Evolutionary conservation across 2,113 vertebrate species (phyloP).

Genomic region (Australoheros scitulus): DNA sequence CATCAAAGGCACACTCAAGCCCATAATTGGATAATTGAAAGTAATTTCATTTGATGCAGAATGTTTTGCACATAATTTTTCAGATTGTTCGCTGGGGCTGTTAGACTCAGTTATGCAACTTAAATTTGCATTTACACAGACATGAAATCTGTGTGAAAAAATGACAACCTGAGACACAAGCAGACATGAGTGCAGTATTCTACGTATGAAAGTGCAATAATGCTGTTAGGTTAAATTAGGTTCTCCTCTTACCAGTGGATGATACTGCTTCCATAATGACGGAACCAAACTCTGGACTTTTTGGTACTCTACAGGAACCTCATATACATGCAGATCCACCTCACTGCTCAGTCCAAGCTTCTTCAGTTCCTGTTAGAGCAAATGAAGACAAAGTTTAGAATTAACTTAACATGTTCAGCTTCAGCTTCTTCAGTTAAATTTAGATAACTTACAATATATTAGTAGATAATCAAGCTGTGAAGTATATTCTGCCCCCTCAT

Average conservation of each 20-base stretch:
- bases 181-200: not conserved
- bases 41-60: too few species aligned
- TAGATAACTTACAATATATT: not conserved
- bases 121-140: not conserved
- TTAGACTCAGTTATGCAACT: not conserved
- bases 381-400: not conserved
- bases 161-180: not conserved
- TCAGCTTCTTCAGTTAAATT: not conserved
- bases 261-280: conserved; percentile 91
- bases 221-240: not conserved
- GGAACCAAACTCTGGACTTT: conserved; percentile 92
- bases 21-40: not conserved
- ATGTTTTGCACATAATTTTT: too few species aligned
- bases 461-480: not conserved
- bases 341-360: conserved; percentile 89
- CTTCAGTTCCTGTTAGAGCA: conserved; percentile 86
- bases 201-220: not conserved
- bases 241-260: conserved; percentile 84
- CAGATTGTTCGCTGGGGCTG: rapidly evolving
- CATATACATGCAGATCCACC: conserved; percentile 88
- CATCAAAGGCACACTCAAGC: not conserved
- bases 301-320: conserved; percentile 96
- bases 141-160: not conserved
- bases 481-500: not conserved
- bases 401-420: not conserved